Evolutionary conservation across 1,140 invertebrate species (phyloP), one percentile per base, ranked within the genome.

Genomic region (Diorhabda sublineata): DNA sequence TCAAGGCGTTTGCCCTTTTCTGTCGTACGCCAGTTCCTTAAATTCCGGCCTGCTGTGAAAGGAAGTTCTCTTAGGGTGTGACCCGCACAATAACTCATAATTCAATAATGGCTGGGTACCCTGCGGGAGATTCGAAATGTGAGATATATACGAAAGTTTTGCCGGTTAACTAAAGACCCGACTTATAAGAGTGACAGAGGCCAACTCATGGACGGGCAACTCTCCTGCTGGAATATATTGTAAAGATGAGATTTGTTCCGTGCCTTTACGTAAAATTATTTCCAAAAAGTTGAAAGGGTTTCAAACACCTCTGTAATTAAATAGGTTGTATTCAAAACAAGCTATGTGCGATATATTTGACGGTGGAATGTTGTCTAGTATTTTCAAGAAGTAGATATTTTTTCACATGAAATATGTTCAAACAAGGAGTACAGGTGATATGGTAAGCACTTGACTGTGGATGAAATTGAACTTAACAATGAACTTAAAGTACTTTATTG

Each of bases 21-120:
- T 52, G 47, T n/a, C 47, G 6, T 52, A n/a, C 47, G 47, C 47
- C 47, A 52, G n/a, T 52, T 52, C 47, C n/a, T n/a, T n/a, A n/a
- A 52, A 52, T 52, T 52, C 47, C 47, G 47, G 6, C 47, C 47
- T 52, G 6, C 47, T 52, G 47, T 52, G n/a, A 52, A 52, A 52
- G 47, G 47, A 60, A 60, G 44, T 45, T n/a, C 61, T 45, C 42
- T n/a, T 45, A 9, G 64, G 64, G 64, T 60, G 65, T 67, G 65
- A 67, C 58, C 65, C 65, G 45, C 41, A 61, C 65, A 45, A 67
- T 67, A 67, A 67, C 60, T 67, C 65, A 67, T 67, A 67, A 67
- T 67, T 67, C 65, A 67, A 67, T 67, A 67, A 67, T 67, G 65
- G 65, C 43, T 60, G 8, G 52, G 42, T 42, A 26, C 65, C 58